Evolutionary conservation across 2,797 vertebrate species (phyloP), one percentile per base, ranked within the genome.

Genomic region (Arnoldichthys spilopterus): DNA sequence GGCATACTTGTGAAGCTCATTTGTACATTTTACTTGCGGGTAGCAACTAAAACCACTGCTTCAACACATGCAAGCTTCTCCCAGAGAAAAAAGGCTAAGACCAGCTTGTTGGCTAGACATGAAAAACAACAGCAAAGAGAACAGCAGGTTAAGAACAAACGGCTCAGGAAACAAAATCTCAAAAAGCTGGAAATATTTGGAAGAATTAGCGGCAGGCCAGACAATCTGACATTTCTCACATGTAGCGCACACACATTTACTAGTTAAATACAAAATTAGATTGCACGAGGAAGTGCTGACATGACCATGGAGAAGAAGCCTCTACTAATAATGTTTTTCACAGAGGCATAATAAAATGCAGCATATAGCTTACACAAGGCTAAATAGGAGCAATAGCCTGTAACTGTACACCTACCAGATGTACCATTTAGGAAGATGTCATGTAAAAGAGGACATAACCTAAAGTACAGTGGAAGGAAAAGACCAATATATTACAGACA

Each of bases 1-100:
- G 34, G 59, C 26, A 53, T n/a, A 78, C 58, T 54, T 30, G 58
- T 34, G 18, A 76, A 8, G 58, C 68, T 45, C 18, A 58, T 56
- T 72, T 58, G 37, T 70, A 73, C 12, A 32, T 54, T 73, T 58
- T 51, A 78, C 61, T 32, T 53, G 45, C 0, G 8, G 62, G 32
- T 40, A 64, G 34, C 26, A 18, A 15, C 15, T 61, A 22, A 64
- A 20, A 53, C 16, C 26, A 18, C 26, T 12, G 15, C 45, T 5
- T 45, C 40, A 28, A 51, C 66, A 28, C 2, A 26, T 34, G 22
- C 34, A 11, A 8, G 66, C 66, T 72, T 63, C 22, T 66, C 34
- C 22, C 45, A 15, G 43, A 40, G 18, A 40, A 37, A 18, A 16
- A 20, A 61, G 54, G 32, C 28, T 2, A 22, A 54, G 67, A 62